phyloP scores from a whole-genome alignment of 30 jellyfish, hydroid and myxozoan species.

The Hydractinia symbiolongicarpus region DNA sequence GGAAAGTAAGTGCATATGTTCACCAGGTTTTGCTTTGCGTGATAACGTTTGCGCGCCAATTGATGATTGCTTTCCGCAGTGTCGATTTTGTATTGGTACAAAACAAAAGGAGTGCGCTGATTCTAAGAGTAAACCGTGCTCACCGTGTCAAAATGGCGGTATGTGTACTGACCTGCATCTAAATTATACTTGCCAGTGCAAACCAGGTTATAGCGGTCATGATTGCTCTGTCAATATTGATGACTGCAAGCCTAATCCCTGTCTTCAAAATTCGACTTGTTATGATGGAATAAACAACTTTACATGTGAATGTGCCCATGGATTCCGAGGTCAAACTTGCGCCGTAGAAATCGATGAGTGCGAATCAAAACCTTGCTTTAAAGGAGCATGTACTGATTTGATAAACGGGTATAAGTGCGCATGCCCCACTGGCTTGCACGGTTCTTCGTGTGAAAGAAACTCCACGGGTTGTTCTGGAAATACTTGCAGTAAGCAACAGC shows the following conservation, averaged over 20 bases:
- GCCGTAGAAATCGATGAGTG: slow-evolving; percentile 47
- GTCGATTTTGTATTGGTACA: slow-evolving; percentile 42
- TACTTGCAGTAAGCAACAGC: background rate
- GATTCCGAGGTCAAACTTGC: slow-evolving; percentile 56
- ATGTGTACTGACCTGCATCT: slow-evolving; percentile 47
- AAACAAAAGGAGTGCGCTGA: slow-evolving; percentile 1
- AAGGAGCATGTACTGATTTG: slow-evolving; percentile 39
- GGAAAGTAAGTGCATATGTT: slow-evolving; percentile 52
- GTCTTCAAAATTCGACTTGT: slow-evolving; percentile 76
- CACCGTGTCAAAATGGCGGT: slow-evolving; percentile 64
- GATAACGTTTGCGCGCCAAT: slow-evolving; percentile 38
- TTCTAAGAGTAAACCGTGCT: background rate
- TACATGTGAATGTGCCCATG: slow-evolving; percentile 50
- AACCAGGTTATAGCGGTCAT: slow-evolving; percentile 71
- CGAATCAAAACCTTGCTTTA: slow-evolving; percentile 54
- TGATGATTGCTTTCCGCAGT: slow-evolving; percentile 60
- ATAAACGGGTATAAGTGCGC: slow-evolving; percentile 44
- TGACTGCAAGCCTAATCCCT: slow-evolving; percentile 73
- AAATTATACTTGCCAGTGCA: slow-evolving; percentile 64
- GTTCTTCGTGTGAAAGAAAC: slow-evolving; percentile 56
- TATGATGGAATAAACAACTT: slow-evolving; percentile 34
- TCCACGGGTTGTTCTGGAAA: slow-evolving; percentile 17
- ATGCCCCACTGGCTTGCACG: slow-evolving; percentile 56
- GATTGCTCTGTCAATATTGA: slow-evolving; percentile 58
- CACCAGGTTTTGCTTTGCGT: slow-evolving; percentile 48